Evolutionary conservation across 2,797 vertebrate species (phyloP).

Genomic region (Botia almorhae): DNA sequence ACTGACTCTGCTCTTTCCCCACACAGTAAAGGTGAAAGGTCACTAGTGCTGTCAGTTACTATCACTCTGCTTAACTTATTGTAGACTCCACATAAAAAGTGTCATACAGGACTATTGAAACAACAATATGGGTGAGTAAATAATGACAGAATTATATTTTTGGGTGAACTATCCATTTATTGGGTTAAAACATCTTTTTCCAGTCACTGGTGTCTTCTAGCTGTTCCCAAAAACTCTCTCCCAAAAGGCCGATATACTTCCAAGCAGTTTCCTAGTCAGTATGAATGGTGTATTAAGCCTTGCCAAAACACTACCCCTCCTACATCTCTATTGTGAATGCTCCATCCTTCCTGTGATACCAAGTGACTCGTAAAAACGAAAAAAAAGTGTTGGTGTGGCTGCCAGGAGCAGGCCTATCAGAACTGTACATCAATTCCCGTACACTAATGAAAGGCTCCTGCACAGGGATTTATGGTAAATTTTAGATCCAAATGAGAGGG

Average conservation of each 20-base stretch:
- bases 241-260: conserved; percentile 25
- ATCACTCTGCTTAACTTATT: no score
- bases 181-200: not conserved
- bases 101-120: no score
- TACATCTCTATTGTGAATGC: conserved; percentile 34
- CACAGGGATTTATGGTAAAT: conserved; percentile 54
- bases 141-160: not conserved
- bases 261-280: conserved; percentile 24
- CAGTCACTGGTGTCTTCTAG: conserved; percentile 1
- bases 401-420: conserved; percentile 33
- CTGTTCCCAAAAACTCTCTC: conserved; percentile 31
- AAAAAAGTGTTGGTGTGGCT: conserved; percentile 11
- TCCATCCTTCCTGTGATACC: conserved; percentile 26
- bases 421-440: conserved; percentile 43
- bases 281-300: not conserved
- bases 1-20: not conserved
- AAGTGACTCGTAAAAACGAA: conserved; percentile 21
- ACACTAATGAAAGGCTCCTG: conserved; percentile 46
- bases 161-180: not conserved
- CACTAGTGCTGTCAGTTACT: not conserved
- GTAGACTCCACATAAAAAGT: not conserved
- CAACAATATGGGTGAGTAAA: not conserved
- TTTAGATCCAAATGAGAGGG: not conserved
- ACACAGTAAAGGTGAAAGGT: not conserved
- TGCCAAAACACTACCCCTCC: conserved; percentile 39